A percentile compares a stretch with the other conserved stretches of the same genome.
phyloP scores from a whole-genome alignment of 2,888 invertebrate genomes.

The Lobophora halterata region DNA sequence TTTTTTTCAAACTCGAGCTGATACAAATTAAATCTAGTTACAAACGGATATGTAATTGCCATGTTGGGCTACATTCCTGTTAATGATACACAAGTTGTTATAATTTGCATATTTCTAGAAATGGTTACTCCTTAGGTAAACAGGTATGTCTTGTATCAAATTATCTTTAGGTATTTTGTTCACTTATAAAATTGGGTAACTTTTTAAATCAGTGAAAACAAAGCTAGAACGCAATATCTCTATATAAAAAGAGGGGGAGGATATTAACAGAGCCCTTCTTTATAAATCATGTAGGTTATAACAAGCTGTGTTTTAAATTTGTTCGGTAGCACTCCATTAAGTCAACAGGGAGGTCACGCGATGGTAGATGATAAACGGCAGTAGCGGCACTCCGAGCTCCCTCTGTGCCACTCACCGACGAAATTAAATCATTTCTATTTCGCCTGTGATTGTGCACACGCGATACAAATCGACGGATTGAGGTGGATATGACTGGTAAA shows the following conservation, averaged over 20 bases:
- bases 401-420: constrained; percentile 54
- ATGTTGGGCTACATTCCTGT: constrained; percentile 15
- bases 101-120: constrained; percentile 16
- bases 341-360: constrained; percentile 70
- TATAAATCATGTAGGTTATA: constrained; percentile 53
- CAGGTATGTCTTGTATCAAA: not conserved
- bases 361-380: constrained; percentile 53
- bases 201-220: no score
- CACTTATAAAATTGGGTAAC: no score
- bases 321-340: constrained; percentile 69
- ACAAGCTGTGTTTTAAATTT: constrained; percentile 53
- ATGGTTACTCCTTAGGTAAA: constrained; percentile 8
- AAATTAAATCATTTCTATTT: constrained; percentile 77
- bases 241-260: no score
- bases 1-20: constrained; percentile 16
- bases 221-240: no score
- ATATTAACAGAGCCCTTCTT: no score
- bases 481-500: constrained; percentile 36
- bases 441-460: constrained; percentile 63
- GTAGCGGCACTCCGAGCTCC: constrained; percentile 36
- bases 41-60: constrained; percentile 19
- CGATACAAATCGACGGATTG: constrained; percentile 51
- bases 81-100: constrained; percentile 17
- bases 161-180: no score
- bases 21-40: constrained; percentile 21